A percentile compares a stretch with the other conserved stretches of the same genome.
phyloP scores from a whole-genome alignment of 2,113 vertebrate genomes.

The Albula glossodonta region DNA sequence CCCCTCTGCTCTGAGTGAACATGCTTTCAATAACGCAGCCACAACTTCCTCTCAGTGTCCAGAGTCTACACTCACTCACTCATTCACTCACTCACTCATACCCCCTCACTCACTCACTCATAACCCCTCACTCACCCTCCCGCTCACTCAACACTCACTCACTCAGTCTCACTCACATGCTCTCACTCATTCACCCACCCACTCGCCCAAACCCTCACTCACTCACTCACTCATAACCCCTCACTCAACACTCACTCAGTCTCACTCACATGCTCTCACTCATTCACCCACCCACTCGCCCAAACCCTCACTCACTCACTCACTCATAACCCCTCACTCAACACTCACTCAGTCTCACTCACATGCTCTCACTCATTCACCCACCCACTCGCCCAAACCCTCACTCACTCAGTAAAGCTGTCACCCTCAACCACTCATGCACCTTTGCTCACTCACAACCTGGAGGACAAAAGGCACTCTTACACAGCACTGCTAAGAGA shows the following conservation, averaged over 20 bases:
- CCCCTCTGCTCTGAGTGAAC: background rate
- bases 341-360: too few species aligned
- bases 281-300: background rate
- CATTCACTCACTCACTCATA: background rate
- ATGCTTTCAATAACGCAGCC: too few species aligned
- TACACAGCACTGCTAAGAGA: too few species aligned
- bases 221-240: slow-evolving; percentile 7
- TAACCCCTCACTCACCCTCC: slow-evolving; percentile 14
- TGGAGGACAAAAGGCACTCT: too few species aligned
- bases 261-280: background rate
- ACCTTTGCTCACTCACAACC: too few species aligned
- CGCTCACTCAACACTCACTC: slow-evolving; percentile 28
- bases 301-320: background rate
- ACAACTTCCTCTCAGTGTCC: background rate
- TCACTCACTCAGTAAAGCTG: background rate
- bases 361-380: background rate
- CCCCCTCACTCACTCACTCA: slow-evolving; percentile 10
- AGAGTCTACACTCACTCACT: background rate
- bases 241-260: background rate
- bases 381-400: too few species aligned
- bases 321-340: too few species aligned
- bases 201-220: background rate
- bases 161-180: background rate
- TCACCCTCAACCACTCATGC: too few species aligned
- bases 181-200: background rate